Evolutionary conservation across 2,888 invertebrate genomes (phyloP).

Genomic region (Synergus laeviventris): DNA sequence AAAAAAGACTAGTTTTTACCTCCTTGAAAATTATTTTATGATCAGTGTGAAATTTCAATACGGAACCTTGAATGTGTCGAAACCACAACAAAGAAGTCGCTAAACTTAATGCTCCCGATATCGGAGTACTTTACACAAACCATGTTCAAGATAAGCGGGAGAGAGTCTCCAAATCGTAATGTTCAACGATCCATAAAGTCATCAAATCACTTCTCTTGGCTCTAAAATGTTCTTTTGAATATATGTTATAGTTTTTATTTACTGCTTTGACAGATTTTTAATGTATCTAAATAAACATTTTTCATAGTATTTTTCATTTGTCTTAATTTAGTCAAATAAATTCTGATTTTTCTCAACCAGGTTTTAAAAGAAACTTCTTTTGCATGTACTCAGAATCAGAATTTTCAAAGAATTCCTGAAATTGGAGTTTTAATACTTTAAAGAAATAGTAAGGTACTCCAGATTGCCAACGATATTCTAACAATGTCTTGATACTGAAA

Average conservation of each 20-base stretch:
- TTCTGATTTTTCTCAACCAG: no score
- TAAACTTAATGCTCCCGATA: background rate
- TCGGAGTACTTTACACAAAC: background rate
- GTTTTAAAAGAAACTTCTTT: no score
- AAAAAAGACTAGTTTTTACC: no score
- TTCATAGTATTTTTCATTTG: no score
- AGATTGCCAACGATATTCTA: slow-evolving; percentile 3
- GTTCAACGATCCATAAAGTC: background rate
- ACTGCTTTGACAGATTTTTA: no score
- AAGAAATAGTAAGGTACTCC: background rate
- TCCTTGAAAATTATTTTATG: background rate
- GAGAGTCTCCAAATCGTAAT: background rate
- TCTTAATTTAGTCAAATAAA: no score
- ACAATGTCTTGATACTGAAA: slow-evolving; percentile 6
- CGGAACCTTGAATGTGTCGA: background rate
- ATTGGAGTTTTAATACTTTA: background rate
- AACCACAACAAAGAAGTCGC: background rate
- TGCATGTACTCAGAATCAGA: background rate
- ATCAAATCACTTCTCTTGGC: background rate
- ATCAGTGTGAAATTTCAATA: background rate
- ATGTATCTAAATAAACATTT: no score
- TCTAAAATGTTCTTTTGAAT: background rate
- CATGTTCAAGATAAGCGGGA: background rate
- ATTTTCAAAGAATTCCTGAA: background rate
- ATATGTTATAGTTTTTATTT: no score